These are phyloP conservation scores for Cranoglanis bouderius DNA, from an alignment of 2,113 vertebrate species.

Conservation along the genomic window DNA sequence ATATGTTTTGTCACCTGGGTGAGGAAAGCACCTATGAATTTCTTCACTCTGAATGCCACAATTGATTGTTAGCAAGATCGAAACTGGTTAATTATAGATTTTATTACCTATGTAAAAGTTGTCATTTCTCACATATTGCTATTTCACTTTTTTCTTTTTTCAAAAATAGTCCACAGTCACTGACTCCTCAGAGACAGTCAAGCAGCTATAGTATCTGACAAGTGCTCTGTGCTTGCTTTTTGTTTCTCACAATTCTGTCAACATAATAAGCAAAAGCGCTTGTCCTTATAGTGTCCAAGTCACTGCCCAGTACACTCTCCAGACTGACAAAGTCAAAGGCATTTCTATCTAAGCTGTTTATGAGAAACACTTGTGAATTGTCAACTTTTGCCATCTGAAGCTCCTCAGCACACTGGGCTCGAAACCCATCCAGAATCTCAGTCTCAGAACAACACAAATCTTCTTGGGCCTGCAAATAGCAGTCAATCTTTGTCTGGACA, in stretches of 20 bases:
- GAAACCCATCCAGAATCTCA: constrained; percentile 46
- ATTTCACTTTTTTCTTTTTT: not conserved
- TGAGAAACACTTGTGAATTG: constrained; percentile 41
- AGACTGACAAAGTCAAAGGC: constrained; percentile 45
- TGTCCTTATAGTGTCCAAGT: constrained; percentile 41
- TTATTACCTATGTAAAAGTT: not conserved
- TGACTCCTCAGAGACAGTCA: not conserved
- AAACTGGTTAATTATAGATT: not conserved
- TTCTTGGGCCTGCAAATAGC: constrained; percentile 32
- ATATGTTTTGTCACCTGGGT: not conserved
- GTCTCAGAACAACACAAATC: constrained; percentile 32
- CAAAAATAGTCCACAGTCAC: not conserved
- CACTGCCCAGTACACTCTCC: constrained; percentile 39
- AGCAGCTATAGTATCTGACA: constrained; percentile 28
- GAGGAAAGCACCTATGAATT: not conserved
- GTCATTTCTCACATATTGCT: not conserved
- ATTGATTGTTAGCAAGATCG: not conserved
- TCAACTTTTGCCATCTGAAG: constrained; percentile 20
- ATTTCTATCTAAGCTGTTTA: constrained; percentile 44
- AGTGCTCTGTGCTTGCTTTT: not conserved
- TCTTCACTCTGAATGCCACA: not conserved
- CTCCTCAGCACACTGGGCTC: constrained; percentile 35
- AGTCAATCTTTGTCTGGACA: constrained; percentile 48
- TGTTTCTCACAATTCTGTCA: not conserved
- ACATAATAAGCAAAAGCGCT: constrained; percentile 51